phyloP scores from a whole-genome alignment of 2,888 invertebrate genomes.

The Hecatera dysodea region DNA sequence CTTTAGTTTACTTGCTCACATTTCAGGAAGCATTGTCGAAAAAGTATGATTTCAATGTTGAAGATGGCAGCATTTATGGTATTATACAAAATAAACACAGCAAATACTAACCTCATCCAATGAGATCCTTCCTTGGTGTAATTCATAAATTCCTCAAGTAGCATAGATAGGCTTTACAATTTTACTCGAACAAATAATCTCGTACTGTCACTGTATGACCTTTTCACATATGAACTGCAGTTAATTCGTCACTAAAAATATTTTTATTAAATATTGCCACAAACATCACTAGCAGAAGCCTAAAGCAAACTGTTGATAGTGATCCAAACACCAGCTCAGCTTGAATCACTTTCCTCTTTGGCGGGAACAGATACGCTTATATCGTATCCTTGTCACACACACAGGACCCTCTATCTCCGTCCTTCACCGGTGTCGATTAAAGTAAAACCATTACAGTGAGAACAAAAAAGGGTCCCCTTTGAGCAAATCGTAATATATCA shows the following conservation, averaged over 20 bases:
- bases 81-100: not conserved
- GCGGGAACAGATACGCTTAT: conserved; percentile 85
- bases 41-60: conserved; percentile 4
- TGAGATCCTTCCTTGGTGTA: not conserved
- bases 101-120: not conserved
- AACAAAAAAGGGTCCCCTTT: conserved; percentile 91
- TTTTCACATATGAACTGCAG: conserved; percentile 3
- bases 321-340: conserved; percentile 82
- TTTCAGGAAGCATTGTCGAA: not conserved
- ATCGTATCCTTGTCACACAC: conserved; percentile 72
- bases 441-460: conserved; percentile 89
- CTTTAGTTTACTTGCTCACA: not conserved
- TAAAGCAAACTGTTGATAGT: conserved; percentile 87
- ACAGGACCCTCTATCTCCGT: conserved; percentile 58
- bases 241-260: conserved; percentile 31
- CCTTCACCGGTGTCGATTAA: conserved; percentile 84
- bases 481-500: conserved; percentile 90
- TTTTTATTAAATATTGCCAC: conserved; percentile 47
- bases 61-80: conserved; percentile 61
- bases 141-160: not conserved
- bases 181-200: not conserved
- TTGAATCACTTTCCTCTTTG: conserved; percentile 86
- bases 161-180: not conserved
- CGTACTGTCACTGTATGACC: not conserved
- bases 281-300: conserved; percentile 76